Evolutionary conservation across 2,113 vertebrate species (phyloP), one percentile per base, ranked within the genome.

Genomic region (Vidua chalybeata): DNA sequence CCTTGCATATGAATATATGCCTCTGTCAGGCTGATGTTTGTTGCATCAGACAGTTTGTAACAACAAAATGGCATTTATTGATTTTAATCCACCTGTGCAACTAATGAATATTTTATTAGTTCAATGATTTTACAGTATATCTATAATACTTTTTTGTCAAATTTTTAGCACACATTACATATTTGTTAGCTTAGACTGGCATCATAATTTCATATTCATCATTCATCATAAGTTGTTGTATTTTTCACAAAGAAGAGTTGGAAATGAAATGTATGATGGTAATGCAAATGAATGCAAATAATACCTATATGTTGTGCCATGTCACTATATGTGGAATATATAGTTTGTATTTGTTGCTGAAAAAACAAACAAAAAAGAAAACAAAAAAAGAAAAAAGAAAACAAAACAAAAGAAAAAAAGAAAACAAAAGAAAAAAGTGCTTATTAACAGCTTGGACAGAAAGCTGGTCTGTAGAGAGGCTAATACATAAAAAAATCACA

Each of bases 81-180:
- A 96, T 97, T 97, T 94, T 94, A 93, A 90, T 93, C 88, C 79
- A 95, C 94, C 90, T 90, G 56, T 95, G 48, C 49, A 94, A 89
- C n/a, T 93, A 78, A 88, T 94, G 55, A 91, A 78, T 88, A 89
- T 94, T 97, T 94, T 92, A 93, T 95, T 94, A 90, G n/a, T 93
- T 84, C 0, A 0, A 72, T 93, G 37, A 90, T 78, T 96, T 94
- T 84, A 92, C n/a, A 15, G 24, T 72, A 46, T 89, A 75, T 87
- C 39, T 81, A 37, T 90, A 93, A 81, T 86, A 55, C 7, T 46
- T 86, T 77, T 86, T 71, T 2, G 31, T 78, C 43, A 92, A 43
- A 62, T 89, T 71, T 93, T 76, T 66, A 84, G 61, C n/a, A 62
- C 31, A 52, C 13, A 7, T 61, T 79, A 41, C n/a, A 10, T 72